phyloP scores from a whole-genome alignment of 1,140 invertebrate genomes.

The Ceratina australensis region DNA sequence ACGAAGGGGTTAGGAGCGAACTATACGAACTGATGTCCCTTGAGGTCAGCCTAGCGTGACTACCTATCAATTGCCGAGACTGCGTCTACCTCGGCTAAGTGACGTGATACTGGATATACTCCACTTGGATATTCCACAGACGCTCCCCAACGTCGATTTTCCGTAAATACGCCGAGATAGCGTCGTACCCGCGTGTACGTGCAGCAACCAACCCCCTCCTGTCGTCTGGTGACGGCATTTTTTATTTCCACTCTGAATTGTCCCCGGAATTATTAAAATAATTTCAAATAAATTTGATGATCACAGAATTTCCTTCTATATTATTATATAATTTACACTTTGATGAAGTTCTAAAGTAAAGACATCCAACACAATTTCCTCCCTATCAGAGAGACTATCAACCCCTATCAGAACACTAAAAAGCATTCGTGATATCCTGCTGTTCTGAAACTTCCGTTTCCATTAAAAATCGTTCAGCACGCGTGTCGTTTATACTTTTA shows the following conservation, averaged over 20 bases:
- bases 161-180: conserved; percentile 48
- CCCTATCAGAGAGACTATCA: too few relatives aligned
- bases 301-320: too few relatives aligned
- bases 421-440: background rate
- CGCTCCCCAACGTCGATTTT: conserved; percentile 57
- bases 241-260: background rate
- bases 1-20: background rate
- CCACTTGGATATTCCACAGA: conserved; percentile 56
- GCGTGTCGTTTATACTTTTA: conserved; percentile 1
- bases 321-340: too few relatives aligned
- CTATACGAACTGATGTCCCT: conserved; percentile 65
- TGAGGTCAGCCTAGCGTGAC: conserved; percentile 69
- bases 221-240: background rate
- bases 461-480: conserved; percentile 1
- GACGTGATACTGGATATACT: conserved; percentile 58
- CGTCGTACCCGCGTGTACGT: conserved; percentile 18
- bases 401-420: background rate
- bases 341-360: too few relatives aligned
- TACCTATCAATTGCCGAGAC: conserved; percentile 68
- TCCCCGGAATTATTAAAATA: background rate
- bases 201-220: background rate
- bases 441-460: background rate
- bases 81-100: conserved; percentile 59
- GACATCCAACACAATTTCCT: too few relatives aligned
- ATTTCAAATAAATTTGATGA: too few relatives aligned